Conservation (phyloP, 2,888 invertebrate genomes). For the Lepidochrysops patricia region DNA sequence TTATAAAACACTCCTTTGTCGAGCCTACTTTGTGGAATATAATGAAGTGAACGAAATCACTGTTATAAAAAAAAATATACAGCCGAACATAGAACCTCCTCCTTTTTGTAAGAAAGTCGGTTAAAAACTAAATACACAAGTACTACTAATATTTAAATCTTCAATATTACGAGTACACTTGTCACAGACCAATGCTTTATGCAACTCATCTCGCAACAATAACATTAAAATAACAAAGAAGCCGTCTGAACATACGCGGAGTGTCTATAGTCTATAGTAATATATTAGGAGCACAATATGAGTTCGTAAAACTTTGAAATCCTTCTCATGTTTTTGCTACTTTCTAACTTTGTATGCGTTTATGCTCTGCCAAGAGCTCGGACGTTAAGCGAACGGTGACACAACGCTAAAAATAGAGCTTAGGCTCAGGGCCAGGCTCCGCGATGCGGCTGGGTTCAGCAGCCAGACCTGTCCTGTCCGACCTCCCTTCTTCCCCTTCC, state of each 20-base stretch:
- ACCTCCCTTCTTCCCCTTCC: constrained; percentile 44
- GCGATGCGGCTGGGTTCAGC: constrained; percentile 36
- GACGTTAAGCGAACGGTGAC: constrained; percentile 56
- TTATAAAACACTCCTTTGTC: neutral
- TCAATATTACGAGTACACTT: too few species aligned
- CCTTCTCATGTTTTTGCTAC: constrained; percentile 22
- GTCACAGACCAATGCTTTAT: neutral
- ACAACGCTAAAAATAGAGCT: constrained; percentile 71
- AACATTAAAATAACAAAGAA: neutral
- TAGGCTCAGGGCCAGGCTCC: constrained; percentile 40
- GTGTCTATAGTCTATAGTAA: neutral
- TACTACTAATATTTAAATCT: neutral
- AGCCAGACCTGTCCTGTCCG: constrained; percentile 33
- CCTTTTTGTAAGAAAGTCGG: too few species aligned
- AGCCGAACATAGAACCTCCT: too few species aligned
- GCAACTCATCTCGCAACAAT: neutral
- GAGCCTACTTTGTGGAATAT: neutral
- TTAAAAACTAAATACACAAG: too few species aligned
- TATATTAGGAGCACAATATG: neutral
- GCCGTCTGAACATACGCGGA: neutral
- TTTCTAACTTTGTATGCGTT: constrained; percentile 31
- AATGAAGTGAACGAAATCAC: neutral
- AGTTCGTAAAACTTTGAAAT: neutral
- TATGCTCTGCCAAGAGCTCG: constrained; percentile 36
- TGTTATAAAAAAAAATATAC: neutral